Evolutionary conservation across 30 jellyfish, hydroid and myxozoan species (phyloP).

Genomic region (Catostylus mosaicus): DNA sequence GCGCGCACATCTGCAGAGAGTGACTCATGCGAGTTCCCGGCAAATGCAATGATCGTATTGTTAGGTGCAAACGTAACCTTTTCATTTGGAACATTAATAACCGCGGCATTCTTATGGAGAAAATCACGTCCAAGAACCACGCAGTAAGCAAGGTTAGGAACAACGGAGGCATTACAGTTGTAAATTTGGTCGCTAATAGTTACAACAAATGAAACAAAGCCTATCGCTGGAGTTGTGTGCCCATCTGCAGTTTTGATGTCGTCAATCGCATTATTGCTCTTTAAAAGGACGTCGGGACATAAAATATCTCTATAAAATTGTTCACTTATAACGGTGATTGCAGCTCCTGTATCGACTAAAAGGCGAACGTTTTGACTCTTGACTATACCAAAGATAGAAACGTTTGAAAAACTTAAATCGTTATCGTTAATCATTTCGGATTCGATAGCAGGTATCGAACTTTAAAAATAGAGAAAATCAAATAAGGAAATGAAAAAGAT

Average conservation of each 20-base stretch:
- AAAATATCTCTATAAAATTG: conserved; percentile 2
- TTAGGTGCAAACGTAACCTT: neutral
- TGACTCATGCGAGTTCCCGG: neutral
- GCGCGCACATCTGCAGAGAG: neutral
- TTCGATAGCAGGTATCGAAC: neutral
- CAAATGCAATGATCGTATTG: neutral
- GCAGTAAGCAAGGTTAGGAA: conserved; percentile 4
- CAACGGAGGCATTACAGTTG: conserved; percentile 14
- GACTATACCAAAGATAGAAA: neutral
- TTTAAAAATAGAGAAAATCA: too few species aligned
- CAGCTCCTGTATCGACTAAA: conserved; percentile 31
- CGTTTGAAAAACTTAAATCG: neutral
- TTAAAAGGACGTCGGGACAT: neutral
- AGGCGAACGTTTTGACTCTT: neutral
- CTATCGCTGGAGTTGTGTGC: neutral
- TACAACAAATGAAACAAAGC: neutral
- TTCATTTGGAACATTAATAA: neutral
- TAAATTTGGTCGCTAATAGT: neutral
- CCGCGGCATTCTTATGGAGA: neutral
- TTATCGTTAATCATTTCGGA: neutral
- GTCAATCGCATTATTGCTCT: neutral
- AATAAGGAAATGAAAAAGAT: too few species aligned
- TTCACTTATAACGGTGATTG: conserved; percentile 5
- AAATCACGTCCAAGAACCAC: conserved; percentile 28
- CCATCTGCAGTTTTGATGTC: conserved; percentile 10